phyloP scores from a whole-genome alignment of 30 jellyfish, hydroid and myxozoan species.

The Aurelia coerulea region DNA sequence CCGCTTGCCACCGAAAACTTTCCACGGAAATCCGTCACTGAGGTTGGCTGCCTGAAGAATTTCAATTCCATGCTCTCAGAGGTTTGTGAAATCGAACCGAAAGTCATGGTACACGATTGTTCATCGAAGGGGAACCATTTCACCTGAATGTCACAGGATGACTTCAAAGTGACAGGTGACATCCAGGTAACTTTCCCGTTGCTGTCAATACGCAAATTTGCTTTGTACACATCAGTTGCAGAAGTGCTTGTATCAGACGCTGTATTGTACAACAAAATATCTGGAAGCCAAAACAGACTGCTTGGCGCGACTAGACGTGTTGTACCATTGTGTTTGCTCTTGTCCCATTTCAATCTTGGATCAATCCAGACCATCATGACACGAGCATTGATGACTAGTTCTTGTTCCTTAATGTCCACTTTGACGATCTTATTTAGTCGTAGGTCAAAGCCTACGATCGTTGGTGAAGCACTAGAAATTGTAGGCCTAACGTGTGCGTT shows the following conservation, averaged over 20 bases:
- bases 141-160: slow-evolving; percentile 70
- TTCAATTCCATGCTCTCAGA: slow-evolving; percentile 14
- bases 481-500: slow-evolving; percentile 41
- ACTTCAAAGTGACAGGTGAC: slow-evolving; percentile 72
- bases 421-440: slow-evolving; percentile 36
- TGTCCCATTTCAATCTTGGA: slow-evolving; percentile 55
- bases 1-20: slow-evolving; percentile 56
- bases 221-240: slow-evolving; percentile 66
- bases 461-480: neutral
- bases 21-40: slow-evolving; percentile 22
- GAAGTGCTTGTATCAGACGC: slow-evolving; percentile 65
- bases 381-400: slow-evolving; percentile 23
- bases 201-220: slow-evolving; percentile 36
- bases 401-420: slow-evolving; percentile 54
- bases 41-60: slow-evolving; percentile 46
- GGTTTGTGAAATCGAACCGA: slow-evolving; percentile 67
- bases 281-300: slow-evolving; percentile 79
- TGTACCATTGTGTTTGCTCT: slow-evolving; percentile 25
- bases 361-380: slow-evolving; percentile 64
- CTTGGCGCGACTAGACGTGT: slow-evolving; percentile 25
- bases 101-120: slow-evolving; percentile 60
- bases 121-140: slow-evolving; percentile 84
- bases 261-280: slow-evolving; percentile 67
- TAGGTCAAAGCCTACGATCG: slow-evolving; percentile 19
- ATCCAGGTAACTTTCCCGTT: slow-evolving; percentile 67